These are phyloP conservation scores for Bovichtus diacanthus DNA, from an alignment of 2,797 vertebrate species.

Conservation along the genomic window DNA sequence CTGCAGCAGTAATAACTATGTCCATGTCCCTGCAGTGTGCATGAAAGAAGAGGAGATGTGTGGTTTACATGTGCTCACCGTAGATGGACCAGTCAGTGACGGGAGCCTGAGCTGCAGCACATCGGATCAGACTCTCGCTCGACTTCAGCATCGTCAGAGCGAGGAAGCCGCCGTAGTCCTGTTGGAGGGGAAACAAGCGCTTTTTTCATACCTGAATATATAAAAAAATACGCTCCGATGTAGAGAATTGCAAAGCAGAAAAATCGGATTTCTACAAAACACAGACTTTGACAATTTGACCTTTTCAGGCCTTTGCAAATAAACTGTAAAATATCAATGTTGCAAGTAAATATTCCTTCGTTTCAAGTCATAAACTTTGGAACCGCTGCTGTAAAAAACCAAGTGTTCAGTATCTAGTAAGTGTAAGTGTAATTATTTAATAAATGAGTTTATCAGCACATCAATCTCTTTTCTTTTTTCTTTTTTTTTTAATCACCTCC, in stretches of 20 bases:
- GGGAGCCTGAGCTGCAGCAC: conserved; percentile 90
- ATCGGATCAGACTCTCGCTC: conserved; percentile 90
- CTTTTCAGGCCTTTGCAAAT: too few species aligned
- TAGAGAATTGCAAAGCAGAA: not conserved
- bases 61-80: conserved; percentile 82
- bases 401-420: not conserved
- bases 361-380: too few species aligned
- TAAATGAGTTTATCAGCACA: too few species aligned
- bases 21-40: not conserved
- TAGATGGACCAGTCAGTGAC: conserved; percentile 94
- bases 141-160: conserved; percentile 92
- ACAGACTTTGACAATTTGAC: too few species aligned
- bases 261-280: not conserved
- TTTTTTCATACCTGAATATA: not conserved
- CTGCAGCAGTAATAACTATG: conserved; percentile 36
- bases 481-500: too few species aligned
- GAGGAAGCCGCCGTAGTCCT: conserved; percentile 95
- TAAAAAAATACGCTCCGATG: not conserved
- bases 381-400: too few species aligned
- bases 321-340: too few species aligned
- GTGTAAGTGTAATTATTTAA: not conserved
- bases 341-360: too few species aligned
- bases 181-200: conserved; percentile 18
- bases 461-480: too few species aligned
- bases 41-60: not conserved